These are phyloP conservation scores for Tolypeutes matacus DNA, from an alignment of 2,797 vertebrate genomes.

Conservation along the genomic window DNA sequence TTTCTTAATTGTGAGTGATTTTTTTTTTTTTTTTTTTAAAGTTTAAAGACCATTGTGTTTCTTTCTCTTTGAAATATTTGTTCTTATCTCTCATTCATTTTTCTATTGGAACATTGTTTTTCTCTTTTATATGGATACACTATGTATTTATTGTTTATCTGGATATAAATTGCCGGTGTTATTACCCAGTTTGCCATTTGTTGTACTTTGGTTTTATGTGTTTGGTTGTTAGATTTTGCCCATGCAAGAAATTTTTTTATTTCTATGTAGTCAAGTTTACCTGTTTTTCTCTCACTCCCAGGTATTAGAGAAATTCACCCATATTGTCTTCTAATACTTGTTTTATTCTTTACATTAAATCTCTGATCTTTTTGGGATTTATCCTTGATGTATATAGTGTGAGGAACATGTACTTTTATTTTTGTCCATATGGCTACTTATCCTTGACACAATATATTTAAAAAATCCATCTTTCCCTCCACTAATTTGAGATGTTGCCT, in stretches of 20 bases:
- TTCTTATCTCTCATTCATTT: not conserved
- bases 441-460: not conserved
- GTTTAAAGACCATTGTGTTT: not conserved
- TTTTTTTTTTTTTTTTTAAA: not conserved
- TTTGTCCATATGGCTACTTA: not conserved
- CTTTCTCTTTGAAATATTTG: slow-evolving; percentile 47
- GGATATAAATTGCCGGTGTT: not conserved
- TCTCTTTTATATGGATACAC: slow-evolving; percentile 4
- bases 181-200: not conserved
- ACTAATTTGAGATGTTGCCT: slow-evolving; percentile 46
- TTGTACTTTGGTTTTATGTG: slow-evolving; percentile 42
- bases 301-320: slow-evolving; percentile 16
- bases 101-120: slow-evolving; percentile 13
- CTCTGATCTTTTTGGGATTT: slow-evolving; percentile 4
- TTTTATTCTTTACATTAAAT: slow-evolving; percentile 51
- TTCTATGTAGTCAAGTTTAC: not conserved
- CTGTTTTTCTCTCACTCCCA: not conserved
- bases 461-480: not conserved
- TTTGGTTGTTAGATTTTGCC: slow-evolving; percentile 30
- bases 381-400: slow-evolving; percentile 19
- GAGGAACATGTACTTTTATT: slow-evolving; percentile 12
- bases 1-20: not conserved
- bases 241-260: not conserved
- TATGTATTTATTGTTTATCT: slow-evolving; percentile 33
- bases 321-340: slow-evolving; percentile 25